Base-by-base conservation (phyloP, 1,140 invertebrate species). In the Drosophila lacertosa region DNA sequence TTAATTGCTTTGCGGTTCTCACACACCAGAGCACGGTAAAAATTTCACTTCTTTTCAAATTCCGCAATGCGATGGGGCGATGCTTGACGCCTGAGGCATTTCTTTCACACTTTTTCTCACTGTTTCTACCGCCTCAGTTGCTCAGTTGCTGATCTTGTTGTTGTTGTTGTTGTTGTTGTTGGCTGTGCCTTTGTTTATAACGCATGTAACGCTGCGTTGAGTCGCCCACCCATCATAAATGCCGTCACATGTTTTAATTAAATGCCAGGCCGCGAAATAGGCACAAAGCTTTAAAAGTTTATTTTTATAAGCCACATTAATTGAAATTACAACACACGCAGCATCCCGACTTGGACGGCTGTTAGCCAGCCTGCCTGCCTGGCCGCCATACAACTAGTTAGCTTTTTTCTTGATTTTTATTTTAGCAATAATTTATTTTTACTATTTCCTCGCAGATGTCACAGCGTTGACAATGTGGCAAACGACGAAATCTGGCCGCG, bases 11-110 rank as follows among this genome's bases (percentile, higher is more conserved):
- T 80, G 69, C 81, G 81, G 81, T 84, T 84, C 81, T 84, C 80
- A 84, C 80, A 84, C 76, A 84, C 62, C 66, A 51, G 22, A 26
- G 45, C 63, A 58, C 55, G 59, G 80, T 81, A 67, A 77, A 84
- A 84, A 84, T 84, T 84, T 84, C 81, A 88, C 81, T 84, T 86
- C 81, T 88, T 67, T 84, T 88, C 68, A 84, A 84, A 84, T 86
- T 84, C 81, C 81, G 58, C 42, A 37, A 33, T 44, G 15, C 47
- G 16, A 13, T 22, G 35, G 39, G 63, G 39, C 50, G 60, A 63
- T 51, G 60, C 59, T 51, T 26, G 29, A 40, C 59, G 69, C 69
- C 58, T 67, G 48, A 47, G 79, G 73, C 73, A 67, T 80, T 73
- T 76, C 73, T 67, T 70, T 68, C 64, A 76, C 72, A 84, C 80